A percentile compares a stretch with the other conserved stretches of the same genome.
phyloP scores from a whole-genome alignment of 2,113 vertebrate species.

The Poeciliopsis prolifica region DNA sequence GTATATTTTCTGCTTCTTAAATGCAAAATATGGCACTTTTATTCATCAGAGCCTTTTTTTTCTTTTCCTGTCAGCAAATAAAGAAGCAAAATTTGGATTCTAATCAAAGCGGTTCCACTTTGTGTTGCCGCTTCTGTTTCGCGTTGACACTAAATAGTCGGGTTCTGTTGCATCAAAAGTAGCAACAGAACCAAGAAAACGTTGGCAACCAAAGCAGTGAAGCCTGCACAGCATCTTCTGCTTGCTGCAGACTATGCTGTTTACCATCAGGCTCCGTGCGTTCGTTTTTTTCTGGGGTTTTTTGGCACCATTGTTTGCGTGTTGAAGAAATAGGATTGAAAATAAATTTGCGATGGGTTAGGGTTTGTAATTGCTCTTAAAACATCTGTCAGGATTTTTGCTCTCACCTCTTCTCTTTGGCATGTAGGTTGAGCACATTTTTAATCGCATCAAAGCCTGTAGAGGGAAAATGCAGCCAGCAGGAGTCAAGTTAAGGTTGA shows the following conservation, averaged over 20 bases:
- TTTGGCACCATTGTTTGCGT: not conserved
- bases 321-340: not conserved
- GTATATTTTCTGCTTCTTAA: not conserved
- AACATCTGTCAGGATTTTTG: not conserved
- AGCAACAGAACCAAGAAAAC: not conserved
- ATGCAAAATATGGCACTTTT: too few species aligned
- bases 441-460: not conserved
- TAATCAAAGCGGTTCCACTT: not conserved
- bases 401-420: not conserved
- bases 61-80: not conserved
- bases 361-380: not conserved
- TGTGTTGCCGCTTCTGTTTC: not conserved
- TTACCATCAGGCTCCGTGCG: not conserved
- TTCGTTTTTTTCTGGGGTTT: not conserved
- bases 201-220: not conserved
- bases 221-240: not conserved
- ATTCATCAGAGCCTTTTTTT: not conserved
- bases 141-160: not conserved
- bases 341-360: not conserved
- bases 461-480: not conserved
- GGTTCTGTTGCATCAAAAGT: not conserved
- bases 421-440: not conserved
- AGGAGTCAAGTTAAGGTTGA: not conserved
- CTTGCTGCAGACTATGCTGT: not conserved
- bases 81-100: not conserved